These are phyloP conservation scores for Homalodisca vitripennis DNA, from an alignment of 1,140 invertebrate genomes.

Conservation along the genomic window DNA sequence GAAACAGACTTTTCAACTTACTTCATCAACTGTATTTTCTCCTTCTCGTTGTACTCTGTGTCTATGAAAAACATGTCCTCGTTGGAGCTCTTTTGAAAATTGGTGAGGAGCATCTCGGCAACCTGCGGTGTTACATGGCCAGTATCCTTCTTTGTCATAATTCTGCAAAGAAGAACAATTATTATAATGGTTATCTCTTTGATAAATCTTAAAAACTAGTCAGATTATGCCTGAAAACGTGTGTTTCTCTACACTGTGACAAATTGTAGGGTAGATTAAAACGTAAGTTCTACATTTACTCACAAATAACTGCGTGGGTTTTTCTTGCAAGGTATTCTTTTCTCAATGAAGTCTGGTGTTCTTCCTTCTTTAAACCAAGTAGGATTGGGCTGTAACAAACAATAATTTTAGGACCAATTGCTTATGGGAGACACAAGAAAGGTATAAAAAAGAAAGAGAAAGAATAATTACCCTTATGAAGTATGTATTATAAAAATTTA, in stretches of 20 bases:
- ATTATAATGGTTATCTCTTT: background rate
- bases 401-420: too few species aligned
- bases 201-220: background rate
- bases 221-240: background rate
- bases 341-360: background rate
- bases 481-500: too few species aligned
- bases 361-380: background rate
- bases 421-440: too few species aligned
- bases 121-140: background rate
- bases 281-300: background rate
- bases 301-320: background rate
- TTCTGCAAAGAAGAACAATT: background rate
- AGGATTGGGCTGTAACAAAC: background rate
- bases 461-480: background rate
- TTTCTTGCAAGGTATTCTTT: conserved; percentile 4
- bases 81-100: conserved; percentile 12
- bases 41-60: background rate
- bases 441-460: background rate
- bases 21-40: conserved; percentile 10
- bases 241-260: background rate
- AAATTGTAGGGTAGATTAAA: background rate
- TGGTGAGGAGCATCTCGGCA: background rate
- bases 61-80: conserved; percentile 13
- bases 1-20: too few species aligned
- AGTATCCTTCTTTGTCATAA: conserved; percentile 11